Percentiles rank a stretch among this genome's conserved stretches.
Evolutionary conservation across 2,888 invertebrate genomes (phyloP).

Genomic region (Parascotia fuliginaria): DNA sequence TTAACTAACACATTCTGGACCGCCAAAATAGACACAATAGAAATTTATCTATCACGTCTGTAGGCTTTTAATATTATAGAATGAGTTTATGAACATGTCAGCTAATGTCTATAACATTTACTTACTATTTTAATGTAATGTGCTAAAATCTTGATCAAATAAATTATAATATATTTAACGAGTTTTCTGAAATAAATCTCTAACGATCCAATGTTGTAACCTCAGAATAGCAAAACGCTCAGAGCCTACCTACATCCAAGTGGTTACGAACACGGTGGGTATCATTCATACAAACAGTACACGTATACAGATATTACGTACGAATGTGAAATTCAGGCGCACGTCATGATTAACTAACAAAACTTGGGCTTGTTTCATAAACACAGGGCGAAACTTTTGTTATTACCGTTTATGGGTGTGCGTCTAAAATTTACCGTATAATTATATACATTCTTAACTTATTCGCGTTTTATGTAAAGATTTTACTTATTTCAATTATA

Average conservation of each 20-base stretch:
- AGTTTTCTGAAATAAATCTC: no score
- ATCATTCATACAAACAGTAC: slow-evolving; percentile 15
- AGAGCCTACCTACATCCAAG: no score
- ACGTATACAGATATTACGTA: slow-evolving; percentile 21
- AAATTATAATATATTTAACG: no score
- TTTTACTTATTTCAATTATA: slow-evolving; percentile 45
- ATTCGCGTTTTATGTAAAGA: slow-evolving; percentile 40
- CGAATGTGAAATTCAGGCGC: slow-evolving; percentile 36
- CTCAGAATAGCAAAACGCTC: neutral
- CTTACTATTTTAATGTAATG: no score
- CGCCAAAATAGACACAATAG: no score
- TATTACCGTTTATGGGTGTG: slow-evolving; percentile 65
- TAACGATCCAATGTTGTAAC: no score
- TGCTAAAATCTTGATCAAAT: no score
- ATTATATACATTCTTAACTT: slow-evolving; percentile 64
- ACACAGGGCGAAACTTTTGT: slow-evolving; percentile 64
- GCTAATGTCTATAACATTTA: no score
- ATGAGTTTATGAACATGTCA: no score
- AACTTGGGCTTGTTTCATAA: slow-evolving; percentile 63
- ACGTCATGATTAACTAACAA: slow-evolving; percentile 65
- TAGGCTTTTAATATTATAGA: no score
- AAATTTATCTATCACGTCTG: no score
- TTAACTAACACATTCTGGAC: no score
- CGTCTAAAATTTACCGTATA: slow-evolving; percentile 63
- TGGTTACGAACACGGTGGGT: slow-evolving; percentile 3